Evolutionary conservation across 1,140 invertebrate genomes (phyloP), one percentile per base, ranked within the genome.

Genomic region (Orchestia grillus): DNA sequence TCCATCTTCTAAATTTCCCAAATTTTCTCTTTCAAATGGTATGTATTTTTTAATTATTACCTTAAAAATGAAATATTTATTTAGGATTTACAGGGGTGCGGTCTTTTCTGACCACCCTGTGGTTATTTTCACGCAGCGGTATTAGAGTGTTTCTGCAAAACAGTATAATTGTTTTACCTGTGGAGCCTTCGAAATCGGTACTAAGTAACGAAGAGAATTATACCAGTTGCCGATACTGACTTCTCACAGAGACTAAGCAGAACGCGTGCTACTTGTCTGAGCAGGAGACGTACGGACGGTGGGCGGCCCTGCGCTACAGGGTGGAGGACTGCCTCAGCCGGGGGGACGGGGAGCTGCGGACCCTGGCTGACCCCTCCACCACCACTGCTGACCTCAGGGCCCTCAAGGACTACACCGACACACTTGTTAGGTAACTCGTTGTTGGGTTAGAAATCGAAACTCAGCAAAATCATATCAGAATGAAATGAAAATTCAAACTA

Each of bases 261-360:
- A 28, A 77, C 36, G 62, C 28, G 11, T 77, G 28, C 88, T n/a
- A n/a, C n/a, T n/a, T n/a, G n/a, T n/a, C n/a, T 91, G 88, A 42
- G n/a, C 43, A 98, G 98, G 98, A 98, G 96, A 98, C 98, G 15
- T 98, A 98, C 97, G 98, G 98, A 42, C 98, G 97, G 36, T 96
- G 96, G 96, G 96, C 97, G 0, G 96, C 96, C 11, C 97, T 97
- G 57, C 87, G 96, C 43, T 97, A 96, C 53, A 96, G 97, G 97
- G 96, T 97, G 44, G 98, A 97, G 62, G 97, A 97, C 90, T 97
- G 97, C 47, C 97, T 98, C 19, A 97, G 98, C 0, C 97, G 97
- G 87, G 97, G 97, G 42, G 98, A 98, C 47, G 97, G 97, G 44
- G 96, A 97, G 53, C 97, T 98, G 44, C 97, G 97, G 0, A 97